Evolutionary conservation across 2,113 vertebrate species (phyloP), one percentile per base, ranked within the genome.

Genomic region (Odobenus rosmarus): DNA sequence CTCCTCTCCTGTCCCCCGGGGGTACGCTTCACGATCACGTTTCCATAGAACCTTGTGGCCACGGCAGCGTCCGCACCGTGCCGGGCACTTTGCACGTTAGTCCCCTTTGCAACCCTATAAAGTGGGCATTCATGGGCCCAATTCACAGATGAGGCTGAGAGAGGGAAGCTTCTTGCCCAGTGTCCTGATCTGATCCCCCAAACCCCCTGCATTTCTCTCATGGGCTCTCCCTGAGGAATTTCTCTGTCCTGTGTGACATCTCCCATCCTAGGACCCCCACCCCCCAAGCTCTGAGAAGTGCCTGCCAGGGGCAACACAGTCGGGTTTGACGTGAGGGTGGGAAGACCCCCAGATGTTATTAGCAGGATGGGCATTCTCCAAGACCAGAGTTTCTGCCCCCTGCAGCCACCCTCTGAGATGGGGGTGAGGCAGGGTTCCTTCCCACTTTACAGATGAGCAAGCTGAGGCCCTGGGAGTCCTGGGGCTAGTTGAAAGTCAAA

Each of bases 381-480:
- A 53, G 88, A 42, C 51, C 76, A 1, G 46, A 88, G 62, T 31
- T 14, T 86, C 77, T 55, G 82, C 14, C 59, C 92, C 4, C 0
- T 13, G 1, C 14, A 59, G 77, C 39, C 9, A 7, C 49, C n/a
- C 28, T 61, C 33, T 71, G 42, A 62, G 69, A n/a, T 49, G 57
- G 55, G 26, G 11, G 24, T 13, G 67, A 83, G 80, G n/a, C 0
- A 4, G 67, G 71, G 85, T 9, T 31, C 84, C 72, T 88, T 94
- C 77, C 87, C 49, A 49, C 86, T 69, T 93, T 36, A 72, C 96
- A 80, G 87, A 96, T 51, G 95, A 69, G 88, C 49, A 80, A 83
- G 72, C 77, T 59, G 71, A 95, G 77, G 93, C 51, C 72, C 49
- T 7, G 4, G 53, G 87, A n/a, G 61, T 42, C 39, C 14, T 7